Percentiles rank a stretch among this genome's conserved stretches.
These are phyloP conservation scores for Murina feae DNA, from an alignment of 2,113 vertebrate genomes.

Conservation along the genomic window DNA sequence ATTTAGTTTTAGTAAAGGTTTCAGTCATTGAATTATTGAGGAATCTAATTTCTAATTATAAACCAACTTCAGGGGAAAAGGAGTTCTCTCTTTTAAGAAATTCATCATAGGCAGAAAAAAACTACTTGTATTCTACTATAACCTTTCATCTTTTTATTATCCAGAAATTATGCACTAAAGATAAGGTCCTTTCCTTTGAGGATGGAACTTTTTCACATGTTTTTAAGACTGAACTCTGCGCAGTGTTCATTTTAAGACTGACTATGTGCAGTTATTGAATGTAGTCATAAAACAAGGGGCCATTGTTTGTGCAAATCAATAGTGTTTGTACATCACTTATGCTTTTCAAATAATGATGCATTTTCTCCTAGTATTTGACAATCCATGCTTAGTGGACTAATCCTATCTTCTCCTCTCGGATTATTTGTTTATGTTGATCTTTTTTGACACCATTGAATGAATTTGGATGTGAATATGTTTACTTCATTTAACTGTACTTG, in stretches of 20 bases:
- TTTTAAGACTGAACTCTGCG: not conserved
- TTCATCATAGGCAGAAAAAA: not conserved
- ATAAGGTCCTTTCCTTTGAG: conserved; percentile 62
- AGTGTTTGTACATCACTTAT: conserved; percentile 18
- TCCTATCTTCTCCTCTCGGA: not conserved
- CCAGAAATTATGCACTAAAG: conserved; percentile 47
- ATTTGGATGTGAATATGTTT: conserved; percentile 44
- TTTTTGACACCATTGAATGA: conserved; percentile 10
- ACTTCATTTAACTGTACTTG: conserved; percentile 44
- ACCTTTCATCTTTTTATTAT: conserved; percentile 36
- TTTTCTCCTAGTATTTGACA: conserved; percentile 1
- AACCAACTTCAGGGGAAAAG: conserved; percentile 50
- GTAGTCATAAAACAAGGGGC: not conserved
- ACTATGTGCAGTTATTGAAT: not conserved
- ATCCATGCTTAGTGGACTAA: not conserved
- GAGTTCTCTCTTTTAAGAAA: conserved; percentile 43
- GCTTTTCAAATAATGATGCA: not conserved
- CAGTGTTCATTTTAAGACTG: not conserved
- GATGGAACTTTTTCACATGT: not conserved
- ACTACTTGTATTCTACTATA: not conserved
- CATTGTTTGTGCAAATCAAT: not conserved
- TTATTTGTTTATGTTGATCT: not conserved
- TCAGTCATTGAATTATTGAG: conserved; percentile 35
- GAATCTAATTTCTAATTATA: conserved; percentile 64
- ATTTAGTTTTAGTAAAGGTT: conserved; percentile 64